Base-by-base conservation (phyloP, 2,113 vertebrate species). In the Ceratotherium simum region DNA sequence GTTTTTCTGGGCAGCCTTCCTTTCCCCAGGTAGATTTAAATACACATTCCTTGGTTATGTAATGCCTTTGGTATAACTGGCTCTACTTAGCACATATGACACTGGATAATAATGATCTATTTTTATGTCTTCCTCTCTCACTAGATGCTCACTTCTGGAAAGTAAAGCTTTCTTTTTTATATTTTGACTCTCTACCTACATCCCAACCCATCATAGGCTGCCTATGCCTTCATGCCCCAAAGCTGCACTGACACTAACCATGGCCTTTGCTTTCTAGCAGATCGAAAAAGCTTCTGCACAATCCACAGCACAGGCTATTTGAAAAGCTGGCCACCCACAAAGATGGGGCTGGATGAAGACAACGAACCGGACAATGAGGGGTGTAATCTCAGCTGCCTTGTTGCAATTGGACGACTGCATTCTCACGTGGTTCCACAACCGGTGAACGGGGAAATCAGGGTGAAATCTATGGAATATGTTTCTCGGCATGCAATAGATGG, bases 291-390 rank as follows among this genome's bases (percentile, higher is more conserved):
- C 98, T 99, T 99, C 99, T 99, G 99, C 99, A 99, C 99, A 96
- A 99, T 99, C 98, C 99, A 99, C 98, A 99, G 99, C 98, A 99
- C 99, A 16, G 99, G 99, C 94, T 99, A 99, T 98, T 98, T 99
- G 98, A 99, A 99, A 98, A 99, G 99, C 98, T 99, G 99, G 99
- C 99, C 99, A 0, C 99, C 99, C 69, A 99, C 99, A 36, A 99
- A 99, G 98, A 99, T 99, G 99, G 99, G 99, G 21, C 98, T 99
- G 58, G 99, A 99, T 0, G 99, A 99, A 95, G 99, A 99, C 97
- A 99, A 99, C 1, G 99, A 99, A 91, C 99, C 99, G 0, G 99
- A 99, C 98, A 99, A 99, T 1, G 99, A 99, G 98, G 99, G 99
- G 56, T 99, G 99, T 67, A 99, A 99, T 93, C 99, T 99, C 80